Base-by-base conservation (phyloP, 2,797 vertebrate genomes). In the Pachyuromys duprasi region DNA sequence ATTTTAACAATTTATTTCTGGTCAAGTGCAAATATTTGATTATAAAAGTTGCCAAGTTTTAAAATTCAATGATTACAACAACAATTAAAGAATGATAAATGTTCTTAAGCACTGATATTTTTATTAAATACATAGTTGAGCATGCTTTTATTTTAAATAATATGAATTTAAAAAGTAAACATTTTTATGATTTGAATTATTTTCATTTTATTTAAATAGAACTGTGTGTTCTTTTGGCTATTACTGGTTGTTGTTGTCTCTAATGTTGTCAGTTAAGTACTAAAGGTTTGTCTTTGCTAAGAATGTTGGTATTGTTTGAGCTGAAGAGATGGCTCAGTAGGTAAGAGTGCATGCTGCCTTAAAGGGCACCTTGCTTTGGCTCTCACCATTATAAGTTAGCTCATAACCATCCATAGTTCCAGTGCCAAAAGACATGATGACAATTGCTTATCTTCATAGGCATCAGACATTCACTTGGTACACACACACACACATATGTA, bases 1-100 rank as follows among this genome's bases (percentile, higher is more conserved):
- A 63, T 31, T 49, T 91, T 31, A 81, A 90, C 1, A 75, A 28
- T 75, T 90, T 0, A 63, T 93, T 94, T 92, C 65, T 92, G 53
- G 79, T 83, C 7, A 28, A 79, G 57, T 49, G 33, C 49, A 94
- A 94, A 81, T 79, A 92, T 86, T 93, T 92, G 8, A 86, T 90
- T 87, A 20, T 9, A 69, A 93, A 78, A 62, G 2, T 81, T 95
- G 39, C 4, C 70, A 79, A 93, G 62, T 69, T 57, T 31, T 91
- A 91, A 1, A 0, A 31, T 80, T 67, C 92, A 62, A 62, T 92
- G 7, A 88, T 39, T 84, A 67, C 90, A 96, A 79, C 82, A 13
- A 80, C 81, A 72, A 69, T 31, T 45, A 42, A 42, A 74, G 70
- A 76, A 15, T 75, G 22, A 62, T 75, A 88, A 70, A 89, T 82